Base-by-base conservation (phyloP, 2,888 invertebrate species). In the Drosophila buzzatii region DNA sequence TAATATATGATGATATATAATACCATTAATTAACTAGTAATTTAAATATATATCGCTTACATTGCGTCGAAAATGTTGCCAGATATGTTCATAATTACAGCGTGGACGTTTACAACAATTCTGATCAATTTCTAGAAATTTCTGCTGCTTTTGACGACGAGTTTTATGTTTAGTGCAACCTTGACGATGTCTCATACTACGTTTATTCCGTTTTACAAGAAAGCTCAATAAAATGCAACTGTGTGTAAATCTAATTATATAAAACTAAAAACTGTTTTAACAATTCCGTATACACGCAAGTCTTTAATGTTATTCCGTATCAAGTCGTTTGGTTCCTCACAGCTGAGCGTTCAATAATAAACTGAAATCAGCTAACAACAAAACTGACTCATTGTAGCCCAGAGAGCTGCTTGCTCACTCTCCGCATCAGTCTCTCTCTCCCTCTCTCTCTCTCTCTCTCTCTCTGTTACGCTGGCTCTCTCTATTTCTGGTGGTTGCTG, bases 171-270 rank as follows among this genome's bases (percentile, higher is more conserved):
- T 85, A 27, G 70, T 80, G 33, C 69, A 62, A 39, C 69, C 68
- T 66, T 70, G 82, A 58, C 82, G 81, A 68, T 83, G 80, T 88
- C 84, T 86, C 85, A 86, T 86, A 71, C 89, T 88, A 85, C 61
- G 69, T 27, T 49, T 65, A 73, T 79, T 72, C 31, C 18, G 56
- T 44, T 55, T 47, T 9, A 65, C 55, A 55, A 65, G 35, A 35
- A 55, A 55, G 31, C 18, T 39, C 45, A 39, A 45, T 41, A 42
- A 57, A 42, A 53, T 31, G 33, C 27, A 10, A 51, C 31, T 53
- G 41, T 35, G 27, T 65, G 42, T 63, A 68, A 67, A 59, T 80
- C 59, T 68, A 73, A 76, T 79, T 85, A 87, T 87, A 79, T 85
- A 86, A 31, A 31, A n/a, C 82, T 31, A 2, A 10, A 31, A 60